These are phyloP conservation scores for Ibidorhyncha struthersii DNA, from an alignment of 2,113 vertebrate genomes.

Conservation along the genomic window DNA sequence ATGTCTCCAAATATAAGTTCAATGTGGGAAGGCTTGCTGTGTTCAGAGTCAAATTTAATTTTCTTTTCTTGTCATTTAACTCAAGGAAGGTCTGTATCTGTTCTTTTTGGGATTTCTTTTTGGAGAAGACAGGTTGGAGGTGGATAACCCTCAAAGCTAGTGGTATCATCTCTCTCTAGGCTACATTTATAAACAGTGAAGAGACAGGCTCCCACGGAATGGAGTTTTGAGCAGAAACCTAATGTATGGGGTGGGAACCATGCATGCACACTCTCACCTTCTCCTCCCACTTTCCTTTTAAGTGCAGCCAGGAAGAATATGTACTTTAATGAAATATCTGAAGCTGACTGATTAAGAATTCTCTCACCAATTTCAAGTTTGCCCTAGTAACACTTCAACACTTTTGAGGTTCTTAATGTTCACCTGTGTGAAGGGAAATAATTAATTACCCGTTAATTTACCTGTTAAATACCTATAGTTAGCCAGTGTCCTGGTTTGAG, in stretches of 20 bases:
- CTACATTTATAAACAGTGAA: neutral
- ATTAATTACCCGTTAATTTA: neutral
- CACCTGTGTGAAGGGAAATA: neutral
- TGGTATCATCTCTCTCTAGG: neutral
- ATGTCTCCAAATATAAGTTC: neutral
- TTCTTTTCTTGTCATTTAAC: neutral
- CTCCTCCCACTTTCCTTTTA: neutral
- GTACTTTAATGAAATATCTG: neutral
- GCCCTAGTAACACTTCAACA: neutral
- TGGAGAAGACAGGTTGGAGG: neutral
- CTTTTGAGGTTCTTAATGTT: neutral
- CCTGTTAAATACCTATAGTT: too few species aligned
- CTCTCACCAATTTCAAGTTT: neutral
- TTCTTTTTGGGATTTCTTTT: neutral
- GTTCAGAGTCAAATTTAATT: neutral
- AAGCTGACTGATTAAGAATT: neutral
- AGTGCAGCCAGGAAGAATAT: neutral
- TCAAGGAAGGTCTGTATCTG: neutral
- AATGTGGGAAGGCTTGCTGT: neutral
- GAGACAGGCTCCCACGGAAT: neutral
- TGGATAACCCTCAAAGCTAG: neutral
- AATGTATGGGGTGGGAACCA: neutral
- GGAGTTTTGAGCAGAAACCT: neutral
- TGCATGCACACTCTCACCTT: accelerated
- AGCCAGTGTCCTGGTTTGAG: too few species aligned